phyloP scores from a whole-genome alignment of 2,113 vertebrate species.

The Chionis minor region DNA sequence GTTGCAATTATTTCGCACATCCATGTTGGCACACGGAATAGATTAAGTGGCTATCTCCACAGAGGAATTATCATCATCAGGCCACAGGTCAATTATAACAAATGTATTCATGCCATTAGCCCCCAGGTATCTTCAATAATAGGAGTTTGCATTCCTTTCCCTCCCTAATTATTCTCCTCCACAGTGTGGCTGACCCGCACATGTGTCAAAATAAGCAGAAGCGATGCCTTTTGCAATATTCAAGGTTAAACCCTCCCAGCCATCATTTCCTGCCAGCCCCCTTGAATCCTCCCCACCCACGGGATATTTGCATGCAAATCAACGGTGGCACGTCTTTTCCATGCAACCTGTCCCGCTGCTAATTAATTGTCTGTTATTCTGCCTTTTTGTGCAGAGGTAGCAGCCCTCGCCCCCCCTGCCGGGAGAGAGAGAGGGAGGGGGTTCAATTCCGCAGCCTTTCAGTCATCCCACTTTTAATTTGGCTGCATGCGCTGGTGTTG shows the following conservation, averaged over 20 bases:
- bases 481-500: not conserved
- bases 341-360: not conserved
- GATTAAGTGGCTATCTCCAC: constrained; percentile 43
- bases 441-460: not conserved
- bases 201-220: not conserved
- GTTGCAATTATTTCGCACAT: constrained; percentile 37
- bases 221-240: not conserved
- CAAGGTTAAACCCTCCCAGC: constrained; percentile 50
- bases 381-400: constrained; percentile 5
- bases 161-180: constrained; percentile 57
- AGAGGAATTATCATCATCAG: constrained; percentile 10
- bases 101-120: constrained; percentile 46
- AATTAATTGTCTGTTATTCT: constrained; percentile 44
- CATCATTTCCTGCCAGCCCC: constrained; percentile 6
- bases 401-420: not conserved
- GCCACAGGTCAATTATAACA: constrained; percentile 50
- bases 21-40: constrained; percentile 38
- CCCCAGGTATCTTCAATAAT: constrained; percentile 56
- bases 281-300: not conserved
- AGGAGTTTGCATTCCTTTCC: constrained; percentile 37
- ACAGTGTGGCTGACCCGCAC: constrained; percentile 34
- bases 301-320: constrained; percentile 27
- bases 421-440: not conserved
- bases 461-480: not conserved
- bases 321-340: not conserved